phyloP scores from a whole-genome alignment of 92 coral and sea anemone species.

The Anthopleura xanthogrammica region DNA sequence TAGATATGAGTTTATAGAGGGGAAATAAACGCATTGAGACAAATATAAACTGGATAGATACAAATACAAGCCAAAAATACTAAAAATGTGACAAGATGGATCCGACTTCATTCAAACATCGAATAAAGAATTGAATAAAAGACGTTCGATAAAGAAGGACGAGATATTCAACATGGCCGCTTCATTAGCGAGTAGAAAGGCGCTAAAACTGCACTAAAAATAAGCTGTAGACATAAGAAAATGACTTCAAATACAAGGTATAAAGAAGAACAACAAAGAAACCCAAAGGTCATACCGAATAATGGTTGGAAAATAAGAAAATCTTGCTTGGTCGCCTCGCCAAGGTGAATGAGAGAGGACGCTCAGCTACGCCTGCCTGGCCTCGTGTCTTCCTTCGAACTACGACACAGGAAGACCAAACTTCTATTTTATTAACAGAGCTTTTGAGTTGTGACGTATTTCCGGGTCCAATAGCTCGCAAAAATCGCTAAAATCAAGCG shows the following conservation, averaged over 20 bases:
- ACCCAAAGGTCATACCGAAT: slow-evolving; percentile 22
- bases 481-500: too few species aligned
- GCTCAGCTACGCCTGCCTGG: slow-evolving; percentile 38
- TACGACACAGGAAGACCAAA: slow-evolving; percentile 22
- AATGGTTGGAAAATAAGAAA: background rate
- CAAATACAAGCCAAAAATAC: background rate
- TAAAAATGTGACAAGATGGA: background rate
- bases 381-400: slow-evolving; percentile 8
- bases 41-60: background rate
- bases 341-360: slow-evolving; percentile 34
- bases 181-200: background rate
- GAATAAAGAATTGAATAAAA: background rate
- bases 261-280: background rate
- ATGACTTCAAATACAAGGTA: background rate
- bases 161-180: slow-evolving; percentile 21
- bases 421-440: too few species aligned
- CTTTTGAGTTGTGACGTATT: too few species aligned
- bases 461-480: too few species aligned
- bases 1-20: too few species aligned
- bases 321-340: slow-evolving; percentile 48
- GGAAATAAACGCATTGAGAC: too few species aligned
- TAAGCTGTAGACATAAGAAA: background rate
- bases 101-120: background rate
- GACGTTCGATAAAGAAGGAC: background rate
- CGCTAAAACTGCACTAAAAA: background rate